Evolutionary conservation across 2,888 invertebrate species (phyloP).

Genomic region (Chaetogeoica ovagalla): DNA sequence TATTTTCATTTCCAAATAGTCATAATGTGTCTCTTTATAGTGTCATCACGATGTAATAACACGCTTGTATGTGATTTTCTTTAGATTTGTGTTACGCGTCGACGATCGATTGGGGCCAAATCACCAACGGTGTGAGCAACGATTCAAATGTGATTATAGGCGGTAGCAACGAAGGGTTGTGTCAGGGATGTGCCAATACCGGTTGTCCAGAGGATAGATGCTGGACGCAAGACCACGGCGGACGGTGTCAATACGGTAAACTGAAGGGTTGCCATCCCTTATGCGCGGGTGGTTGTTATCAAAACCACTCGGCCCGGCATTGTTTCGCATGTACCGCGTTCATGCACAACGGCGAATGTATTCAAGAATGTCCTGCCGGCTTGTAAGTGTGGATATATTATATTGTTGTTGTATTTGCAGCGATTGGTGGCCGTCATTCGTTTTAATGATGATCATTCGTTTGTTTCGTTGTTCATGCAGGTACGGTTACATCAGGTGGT

Average conservation of each 20-base stretch:
- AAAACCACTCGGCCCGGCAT: conserved; percentile 53
- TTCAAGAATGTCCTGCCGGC: conserved; percentile 66
- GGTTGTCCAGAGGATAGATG: conserved; percentile 49
- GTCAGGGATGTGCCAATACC: conserved; percentile 25
- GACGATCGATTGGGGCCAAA: conserved; percentile 68
- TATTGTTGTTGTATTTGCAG: too few species aligned
- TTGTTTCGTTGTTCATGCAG: conserved; percentile 59
- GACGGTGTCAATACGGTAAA: conserved; percentile 56
- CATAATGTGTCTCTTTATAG: too few species aligned
- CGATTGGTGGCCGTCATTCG: too few species aligned
- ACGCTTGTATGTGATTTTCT: too few species aligned
- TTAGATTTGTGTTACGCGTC: conserved; percentile 73
- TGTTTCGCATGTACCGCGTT: conserved; percentile 56
- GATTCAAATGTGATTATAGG: conserved; percentile 12
- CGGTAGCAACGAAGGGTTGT: neutral
- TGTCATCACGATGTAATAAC: too few species aligned
- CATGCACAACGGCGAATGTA: conserved; percentile 54
- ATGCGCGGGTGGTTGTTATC: conserved; percentile 54
- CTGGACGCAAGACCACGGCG: conserved; percentile 11
- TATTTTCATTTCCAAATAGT: too few species aligned
- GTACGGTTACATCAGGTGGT: conserved; percentile 53
- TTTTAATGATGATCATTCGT: neutral
- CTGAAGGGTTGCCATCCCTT: conserved; percentile 57
- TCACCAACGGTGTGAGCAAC: conserved; percentile 45
- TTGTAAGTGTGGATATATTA: conserved; percentile 64